Evolutionary conservation across 37 sponge, comb jelly and placozoan species (phyloP).

Genomic region (Trichoplax adhaerens): DNA sequence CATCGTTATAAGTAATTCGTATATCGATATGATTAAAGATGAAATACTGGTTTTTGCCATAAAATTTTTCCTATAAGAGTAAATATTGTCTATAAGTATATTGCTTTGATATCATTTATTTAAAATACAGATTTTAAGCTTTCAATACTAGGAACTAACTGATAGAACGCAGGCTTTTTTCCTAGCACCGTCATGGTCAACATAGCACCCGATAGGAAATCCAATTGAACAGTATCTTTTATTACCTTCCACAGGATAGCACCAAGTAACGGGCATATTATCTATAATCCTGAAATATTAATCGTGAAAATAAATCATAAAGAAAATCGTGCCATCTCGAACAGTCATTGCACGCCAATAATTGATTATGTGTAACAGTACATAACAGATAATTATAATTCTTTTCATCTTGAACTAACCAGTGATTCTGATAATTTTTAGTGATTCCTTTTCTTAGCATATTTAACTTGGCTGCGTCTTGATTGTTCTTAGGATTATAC

Average conservation of each 20-base stretch:
- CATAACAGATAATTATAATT: too few species aligned
- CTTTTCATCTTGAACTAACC: conserved; percentile 7
- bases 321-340: not conserved
- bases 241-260: conserved; percentile 32
- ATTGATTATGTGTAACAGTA: too few species aligned
- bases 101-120: not conserved
- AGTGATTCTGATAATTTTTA: conserved; percentile 13
- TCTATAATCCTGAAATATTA: conserved; percentile 46
- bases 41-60: conserved; percentile 19
- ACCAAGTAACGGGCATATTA: conserved; percentile 99
- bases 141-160: conserved; percentile 25
- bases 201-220: conserved; percentile 94
- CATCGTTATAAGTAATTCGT: conserved; percentile 43
- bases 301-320: not conserved
- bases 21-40: conserved; percentile 77
- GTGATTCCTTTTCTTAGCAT: conserved; percentile 5
- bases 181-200: conserved; percentile 24
- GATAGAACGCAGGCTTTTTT: conserved; percentile 56
- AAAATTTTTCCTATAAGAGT: not conserved
- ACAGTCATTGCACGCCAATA: too few species aligned
- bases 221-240: conserved; percentile 63
- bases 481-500: conserved; percentile 2
- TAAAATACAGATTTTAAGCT: not conserved
- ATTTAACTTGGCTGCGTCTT: not conserved
- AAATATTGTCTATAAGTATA: not conserved